These are phyloP conservation scores for Ridgeia piscesae DNA, from an alignment of 1,140 invertebrate genomes.

Conservation along the genomic window DNA sequence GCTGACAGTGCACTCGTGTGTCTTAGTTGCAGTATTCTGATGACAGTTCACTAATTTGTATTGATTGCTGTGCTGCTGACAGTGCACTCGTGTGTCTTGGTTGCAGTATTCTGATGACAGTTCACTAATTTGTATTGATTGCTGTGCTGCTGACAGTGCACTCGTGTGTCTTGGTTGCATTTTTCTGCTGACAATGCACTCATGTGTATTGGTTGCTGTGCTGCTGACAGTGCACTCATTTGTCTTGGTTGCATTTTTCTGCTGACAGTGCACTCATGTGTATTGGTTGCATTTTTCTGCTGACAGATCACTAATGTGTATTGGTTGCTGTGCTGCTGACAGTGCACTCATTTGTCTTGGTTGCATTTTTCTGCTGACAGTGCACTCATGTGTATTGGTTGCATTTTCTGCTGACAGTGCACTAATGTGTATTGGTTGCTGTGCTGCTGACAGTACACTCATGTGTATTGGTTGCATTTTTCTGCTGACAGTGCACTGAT, in stretches of 20 bases:
- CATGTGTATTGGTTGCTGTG: not conserved
- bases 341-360: not conserved
- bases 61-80: constrained; percentile 11
- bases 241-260: not conserved
- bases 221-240: too few relatives aligned
- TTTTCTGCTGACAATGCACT: not conserved
- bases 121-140: too few relatives aligned
- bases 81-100: too few relatives aligned
- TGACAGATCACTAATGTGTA: not conserved
- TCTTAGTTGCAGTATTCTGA: not conserved
- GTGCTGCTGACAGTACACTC: too few relatives aligned
- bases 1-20: not conserved
- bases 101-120: not conserved
- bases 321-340: not conserved
- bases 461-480: not conserved
- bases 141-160: too few relatives aligned
- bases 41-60: not conserved
- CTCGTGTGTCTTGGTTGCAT: not conserved
- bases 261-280: not conserved
- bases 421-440: too few relatives aligned
- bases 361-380: constrained; percentile 10
- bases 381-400: not conserved
- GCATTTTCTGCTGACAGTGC: too few relatives aligned
- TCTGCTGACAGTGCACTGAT: not conserved
- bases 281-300: constrained; percentile 47